Evolutionary conservation across 2,797 vertebrate genomes (phyloP), one percentile per base, ranked within the genome.

Genomic region (Bradypodion pumilum): DNA sequence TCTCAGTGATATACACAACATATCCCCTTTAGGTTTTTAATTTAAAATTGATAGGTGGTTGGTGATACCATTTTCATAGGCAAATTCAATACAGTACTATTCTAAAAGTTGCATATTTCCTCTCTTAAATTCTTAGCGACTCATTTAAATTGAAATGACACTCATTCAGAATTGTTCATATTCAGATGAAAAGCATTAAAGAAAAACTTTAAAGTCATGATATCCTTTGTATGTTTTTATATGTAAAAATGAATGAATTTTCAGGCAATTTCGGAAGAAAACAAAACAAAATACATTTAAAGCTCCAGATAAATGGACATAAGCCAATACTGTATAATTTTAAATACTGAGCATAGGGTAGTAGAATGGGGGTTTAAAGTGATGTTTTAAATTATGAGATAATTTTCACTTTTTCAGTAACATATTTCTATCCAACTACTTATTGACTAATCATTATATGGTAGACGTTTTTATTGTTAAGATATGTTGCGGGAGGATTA

Each of bases 21-120:
- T 83, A 86, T 85, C 92, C 83, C 81, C 73, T 87, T 92, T 94
- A 91, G 86, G 88, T 91, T 94, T 95, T 90, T 86, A 92, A 90
- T 93, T 90, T 0, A 60, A 88, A 88, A 83, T 80, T 65, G 40
- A 59, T 73, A 91, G 90, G 91, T 91, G 86, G 72, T 91, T 93
- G 87, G 74, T 77, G 80, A 40, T 52, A 85, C 68, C 81, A 85
- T 85, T 87, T 76, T 88, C 37, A 42, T 89, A 88, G 62, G 59
- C 49, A 80, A 91, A 79, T 59, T 85, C 86, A 83, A 85, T 37
- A 84, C 86, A 83, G 85, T 37, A 84, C 32, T 85, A 59, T 81
- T 90, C 87, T 92, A 85, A 89, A 92, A 73, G 82, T 85, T 86
- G 85, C 78, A 77, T 92, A 92, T 90, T 92, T 85, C 86, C 91